Evolutionary conservation across 2,797 vertebrate species (phyloP).

Genomic region (Lacerta agilis): DNA sequence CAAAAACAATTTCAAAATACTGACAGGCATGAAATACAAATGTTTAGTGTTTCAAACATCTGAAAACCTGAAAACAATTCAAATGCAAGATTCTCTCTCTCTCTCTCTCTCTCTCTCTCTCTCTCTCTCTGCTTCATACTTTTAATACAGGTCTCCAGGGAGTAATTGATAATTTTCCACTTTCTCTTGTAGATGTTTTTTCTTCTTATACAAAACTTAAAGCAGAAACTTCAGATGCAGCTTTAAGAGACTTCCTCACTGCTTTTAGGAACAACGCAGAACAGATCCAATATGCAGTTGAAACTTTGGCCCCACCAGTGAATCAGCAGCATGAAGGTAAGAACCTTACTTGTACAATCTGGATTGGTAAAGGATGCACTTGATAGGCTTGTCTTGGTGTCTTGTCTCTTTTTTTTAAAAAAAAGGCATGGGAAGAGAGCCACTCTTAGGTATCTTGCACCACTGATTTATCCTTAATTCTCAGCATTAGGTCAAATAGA

Average conservation of each 20-base stretch:
- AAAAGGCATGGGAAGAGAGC: background rate
- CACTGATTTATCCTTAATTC: background rate
- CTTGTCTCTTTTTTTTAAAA: background rate
- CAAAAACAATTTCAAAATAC: background rate
- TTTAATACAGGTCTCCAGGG: slow-evolving; percentile 4
- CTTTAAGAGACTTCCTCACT: slow-evolving; percentile 70
- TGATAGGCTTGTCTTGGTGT: background rate
- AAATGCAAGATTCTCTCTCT: background rate
- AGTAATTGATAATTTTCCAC: background rate
- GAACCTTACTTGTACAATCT: slow-evolving; percentile 34
- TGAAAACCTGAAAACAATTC: background rate
- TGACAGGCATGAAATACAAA: background rate
- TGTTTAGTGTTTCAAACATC: background rate
- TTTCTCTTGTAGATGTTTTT: slow-evolving; percentile 62
- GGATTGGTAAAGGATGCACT: slow-evolving; percentile 5
- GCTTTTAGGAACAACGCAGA: slow-evolving; percentile 73
- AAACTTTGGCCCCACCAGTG: slow-evolving; percentile 65
- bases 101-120: too few species aligned
- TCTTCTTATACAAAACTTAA: slow-evolving; percentile 70
- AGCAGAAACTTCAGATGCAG: slow-evolving; percentile 62
- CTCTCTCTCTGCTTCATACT: slow-evolving; percentile 1
- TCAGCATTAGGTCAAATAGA: background rate
- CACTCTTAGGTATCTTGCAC: background rate
- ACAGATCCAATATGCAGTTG: slow-evolving; percentile 65
- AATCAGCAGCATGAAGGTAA: slow-evolving; percentile 52